phyloP scores from a whole-genome alignment of 2,113 vertebrate species.

The Lophochroa leadbeateri region DNA sequence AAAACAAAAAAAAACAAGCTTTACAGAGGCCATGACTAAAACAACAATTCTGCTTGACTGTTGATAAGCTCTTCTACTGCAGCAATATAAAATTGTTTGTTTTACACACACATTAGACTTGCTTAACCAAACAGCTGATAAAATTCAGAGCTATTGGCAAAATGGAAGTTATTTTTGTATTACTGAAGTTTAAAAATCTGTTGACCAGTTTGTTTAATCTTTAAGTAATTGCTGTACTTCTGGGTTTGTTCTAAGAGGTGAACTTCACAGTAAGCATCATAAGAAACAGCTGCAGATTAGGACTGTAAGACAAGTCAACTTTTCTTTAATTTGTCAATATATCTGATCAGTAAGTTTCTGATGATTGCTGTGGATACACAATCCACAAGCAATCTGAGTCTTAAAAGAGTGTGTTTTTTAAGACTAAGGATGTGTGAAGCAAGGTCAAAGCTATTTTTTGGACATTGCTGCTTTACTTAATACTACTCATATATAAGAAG shows the following conservation, averaged over 20 bases:
- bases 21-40: not conserved
- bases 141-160: not conserved
- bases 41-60: not conserved
- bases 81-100: not conserved
- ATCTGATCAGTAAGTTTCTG: not conserved
- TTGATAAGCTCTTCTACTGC: not conserved
- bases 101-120: not conserved
- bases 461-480: not conserved
- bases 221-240: not conserved
- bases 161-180: not conserved
- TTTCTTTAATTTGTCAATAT: not conserved
- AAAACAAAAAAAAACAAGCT: not conserved
- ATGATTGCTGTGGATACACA: not conserved
- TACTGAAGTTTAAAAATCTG: not conserved
- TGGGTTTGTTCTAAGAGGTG: not conserved
- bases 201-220: not conserved
- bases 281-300: not conserved
- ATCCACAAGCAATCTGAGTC: not conserved
- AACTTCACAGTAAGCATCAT: not conserved
- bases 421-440: not conserved
- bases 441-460: not conserved
- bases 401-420: not conserved
- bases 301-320: not conserved
- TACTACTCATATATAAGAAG: not conserved
- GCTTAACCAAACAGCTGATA: not conserved